Evolutionary conservation across 2,113 vertebrate genomes (phyloP).

Genomic region (Panthera uncia): DNA sequence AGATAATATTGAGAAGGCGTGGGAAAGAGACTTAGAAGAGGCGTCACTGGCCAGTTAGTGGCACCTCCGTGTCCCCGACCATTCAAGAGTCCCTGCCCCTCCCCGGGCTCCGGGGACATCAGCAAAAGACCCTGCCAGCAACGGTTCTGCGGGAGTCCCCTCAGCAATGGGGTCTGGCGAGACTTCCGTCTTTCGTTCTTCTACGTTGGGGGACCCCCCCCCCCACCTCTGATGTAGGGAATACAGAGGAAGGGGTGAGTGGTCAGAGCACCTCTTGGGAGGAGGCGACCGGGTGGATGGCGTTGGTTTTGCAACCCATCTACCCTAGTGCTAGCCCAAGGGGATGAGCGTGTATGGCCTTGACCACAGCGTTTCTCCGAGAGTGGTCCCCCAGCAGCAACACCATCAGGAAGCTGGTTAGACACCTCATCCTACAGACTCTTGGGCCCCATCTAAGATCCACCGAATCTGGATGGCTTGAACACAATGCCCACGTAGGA

Average conservation of each 20-base stretch:
- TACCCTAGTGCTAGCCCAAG: neutral
- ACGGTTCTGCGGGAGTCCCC: neutral
- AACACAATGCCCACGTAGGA: neutral
- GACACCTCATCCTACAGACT: neutral
- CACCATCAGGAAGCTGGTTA: rapidly evolving
- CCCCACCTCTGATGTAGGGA: neutral
- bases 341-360: neutral
- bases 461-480: rapidly evolving
- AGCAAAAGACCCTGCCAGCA: neutral
- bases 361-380: too few relatives aligned
- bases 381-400: too few relatives aligned
- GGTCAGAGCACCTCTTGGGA: rapidly evolving
- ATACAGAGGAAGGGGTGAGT: neutral
- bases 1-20: constrained; percentile 53
- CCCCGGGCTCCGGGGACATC: neutral
- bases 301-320: neutral
- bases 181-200: neutral
- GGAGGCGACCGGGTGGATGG: rapidly evolving
- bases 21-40: neutral
- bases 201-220: neutral
- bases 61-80: neutral
- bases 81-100: neutral
- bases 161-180: neutral
- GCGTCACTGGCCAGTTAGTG: neutral
- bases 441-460: rapidly evolving